Evolutionary conservation across 1,140 invertebrate genomes (phyloP), one percentile per base, ranked within the genome.

Genomic region (Wasmannia auropunctata): DNA sequence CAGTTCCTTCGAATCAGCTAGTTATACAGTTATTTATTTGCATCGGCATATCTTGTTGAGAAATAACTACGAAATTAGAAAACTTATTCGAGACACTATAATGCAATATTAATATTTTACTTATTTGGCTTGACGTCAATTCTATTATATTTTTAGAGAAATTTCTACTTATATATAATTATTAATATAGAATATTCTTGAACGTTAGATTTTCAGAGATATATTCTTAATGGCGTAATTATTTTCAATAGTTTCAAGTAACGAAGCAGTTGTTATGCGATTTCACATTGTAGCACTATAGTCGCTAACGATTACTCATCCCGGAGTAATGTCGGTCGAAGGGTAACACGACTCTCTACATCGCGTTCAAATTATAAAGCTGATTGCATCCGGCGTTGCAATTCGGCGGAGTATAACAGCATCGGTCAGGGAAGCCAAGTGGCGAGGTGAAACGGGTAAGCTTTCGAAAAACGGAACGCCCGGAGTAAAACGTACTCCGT

Each of bases 401-500:
- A 83, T 83, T 72, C 67, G 67, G 25, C n/a, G 25, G 81, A 37
- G 70, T 84, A 84, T 58, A 84, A 84, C 34, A 76, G 72, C 43
- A 28, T 76, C 81, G 81, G 81, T 85, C 56, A 77, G 56, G 22
- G 16, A 40, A 85, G 74, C 72, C 67, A 74, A 83, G 79, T 72
- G 54, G 67, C 51, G 79, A 80, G 46, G 77, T 80, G 77, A 80
- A 84, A 84, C 56, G 80, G 69, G 76, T 58, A 49, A 85, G 54
- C 43, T 51, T 46, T 43, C 62, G 58, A 85, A 85, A 85, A 85
- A 77, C 70, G 46, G 46, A 49, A 65, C 56, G 81, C 31, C 34
- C 28, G 81, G n/a, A 51, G 56, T 77, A 77, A 85, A 85, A 77
- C 81, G 72, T 85, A 75, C 81, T 85, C 81, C 72, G 81, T 85